Percentiles rank a stretch among this genome's conserved stretches.
These are phyloP conservation scores for Microchrysa polita DNA, from an alignment of 2,888 invertebrate genomes.

Conservation along the genomic window DNA sequence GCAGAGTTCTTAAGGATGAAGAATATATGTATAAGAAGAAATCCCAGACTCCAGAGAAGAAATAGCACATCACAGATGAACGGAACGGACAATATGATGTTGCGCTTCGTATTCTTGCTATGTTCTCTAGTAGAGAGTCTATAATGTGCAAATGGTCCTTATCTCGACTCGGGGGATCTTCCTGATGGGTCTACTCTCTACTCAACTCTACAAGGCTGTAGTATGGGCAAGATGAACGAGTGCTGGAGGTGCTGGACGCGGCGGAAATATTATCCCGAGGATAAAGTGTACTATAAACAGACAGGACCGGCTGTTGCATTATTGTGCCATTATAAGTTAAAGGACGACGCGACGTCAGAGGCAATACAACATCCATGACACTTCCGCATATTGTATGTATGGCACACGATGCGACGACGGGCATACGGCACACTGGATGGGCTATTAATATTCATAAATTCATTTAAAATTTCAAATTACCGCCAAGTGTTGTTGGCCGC, in stretches of 20 bases:
- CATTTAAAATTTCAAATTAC: slow-evolving; percentile 15
- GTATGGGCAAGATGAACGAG: no score
- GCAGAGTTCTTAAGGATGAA: neutral
- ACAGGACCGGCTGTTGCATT: slow-evolving; percentile 5
- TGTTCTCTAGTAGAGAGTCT: no score
- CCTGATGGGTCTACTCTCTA: no score
- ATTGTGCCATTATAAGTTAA: neutral
- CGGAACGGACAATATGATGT: neutral
- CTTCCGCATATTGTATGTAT: slow-evolving; percentile 5
- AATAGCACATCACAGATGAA: no score
- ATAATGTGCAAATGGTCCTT: neutral
- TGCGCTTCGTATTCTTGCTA: neutral
- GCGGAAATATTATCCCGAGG: neutral
- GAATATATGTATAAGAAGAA: no score
- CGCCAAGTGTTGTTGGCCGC: neutral
- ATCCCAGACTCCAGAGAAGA: no score
- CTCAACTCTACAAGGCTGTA: no score
- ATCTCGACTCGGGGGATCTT: neutral
- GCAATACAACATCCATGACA: neutral
- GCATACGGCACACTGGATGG: no score
- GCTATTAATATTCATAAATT: slow-evolving; percentile 20
- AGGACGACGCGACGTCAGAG: no score
- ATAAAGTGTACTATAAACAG: slow-evolving; percentile 5
- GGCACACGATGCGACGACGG: no score
- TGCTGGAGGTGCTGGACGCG: no score